phyloP scores from a whole-genome alignment of 2,797 vertebrate genomes.

The Iguana delicatissima region DNA sequence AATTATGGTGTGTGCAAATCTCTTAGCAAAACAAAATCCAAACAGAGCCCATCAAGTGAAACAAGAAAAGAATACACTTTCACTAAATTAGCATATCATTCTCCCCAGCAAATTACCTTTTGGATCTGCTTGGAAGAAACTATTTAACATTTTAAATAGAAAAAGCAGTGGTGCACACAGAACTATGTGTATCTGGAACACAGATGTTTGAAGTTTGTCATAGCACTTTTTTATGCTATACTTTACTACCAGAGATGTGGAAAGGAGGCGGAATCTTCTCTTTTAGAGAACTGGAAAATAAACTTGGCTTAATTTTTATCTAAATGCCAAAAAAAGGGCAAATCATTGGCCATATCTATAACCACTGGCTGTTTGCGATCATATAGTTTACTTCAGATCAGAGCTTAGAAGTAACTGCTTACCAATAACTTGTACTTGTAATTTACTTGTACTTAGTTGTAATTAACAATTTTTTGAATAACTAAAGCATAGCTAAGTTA shows the following conservation, averaged over 20 bases:
- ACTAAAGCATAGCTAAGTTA: neutral
- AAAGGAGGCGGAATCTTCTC: neutral
- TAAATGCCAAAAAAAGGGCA: constrained; percentile 1
- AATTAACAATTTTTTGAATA: neutral
- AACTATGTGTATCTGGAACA: constrained; percentile 44
- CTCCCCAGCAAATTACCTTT: constrained; percentile 23
- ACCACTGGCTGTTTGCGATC: neutral
- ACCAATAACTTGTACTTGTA: too few species aligned
- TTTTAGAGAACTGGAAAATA: neutral
- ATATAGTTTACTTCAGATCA: neutral
- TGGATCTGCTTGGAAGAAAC: constrained; percentile 39
- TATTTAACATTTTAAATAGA: constrained; percentile 26
- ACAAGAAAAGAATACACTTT: constrained; percentile 20
- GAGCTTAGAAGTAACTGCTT: too few species aligned
- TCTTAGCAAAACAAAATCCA: neutral
- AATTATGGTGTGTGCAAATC: neutral
- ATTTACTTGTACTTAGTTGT: neutral
- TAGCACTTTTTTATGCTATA: constrained; percentile 19
- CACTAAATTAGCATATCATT: constrained; percentile 18
- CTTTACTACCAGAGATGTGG: constrained; percentile 1
- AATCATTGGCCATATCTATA: neutral
- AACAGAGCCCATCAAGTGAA: neutral
- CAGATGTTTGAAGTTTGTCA: constrained; percentile 46
- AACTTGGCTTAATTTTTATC: constrained; percentile 8
- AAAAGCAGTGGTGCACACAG: constrained; percentile 16